phyloP scores from a whole-genome alignment of 2,113 vertebrate species.

The Pelecanus crispus region DNA sequence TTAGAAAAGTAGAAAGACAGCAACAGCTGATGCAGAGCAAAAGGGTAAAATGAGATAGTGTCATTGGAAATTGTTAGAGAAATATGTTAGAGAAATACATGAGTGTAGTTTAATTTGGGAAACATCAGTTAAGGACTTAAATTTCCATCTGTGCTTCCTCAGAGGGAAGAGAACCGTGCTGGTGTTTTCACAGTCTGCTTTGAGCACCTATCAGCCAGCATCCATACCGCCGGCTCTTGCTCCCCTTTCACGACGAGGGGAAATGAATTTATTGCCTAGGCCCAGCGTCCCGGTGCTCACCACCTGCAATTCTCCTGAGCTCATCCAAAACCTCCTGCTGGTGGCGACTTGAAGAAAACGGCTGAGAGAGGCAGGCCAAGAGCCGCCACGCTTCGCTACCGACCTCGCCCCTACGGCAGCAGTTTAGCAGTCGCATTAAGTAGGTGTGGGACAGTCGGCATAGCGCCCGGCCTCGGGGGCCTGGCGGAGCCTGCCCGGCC shows the following conservation, averaged over 20 bases:
- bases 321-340: accelerated
- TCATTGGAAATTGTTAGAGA: background rate
- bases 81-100: background rate
- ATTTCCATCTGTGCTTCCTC: background rate
- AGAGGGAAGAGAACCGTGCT: accelerated
- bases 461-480: too few relatives aligned
- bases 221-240: accelerated
- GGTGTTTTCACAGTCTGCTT: accelerated
- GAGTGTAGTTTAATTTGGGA: background rate
- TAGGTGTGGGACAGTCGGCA: too few relatives aligned
- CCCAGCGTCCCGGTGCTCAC: accelerated
- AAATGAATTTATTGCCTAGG: accelerated
- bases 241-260: accelerated
- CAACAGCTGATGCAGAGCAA: background rate
- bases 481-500: background rate
- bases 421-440: accelerated
- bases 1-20: background rate
- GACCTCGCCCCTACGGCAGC: accelerated
- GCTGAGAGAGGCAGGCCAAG: background rate
- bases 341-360: accelerated
- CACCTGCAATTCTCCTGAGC: background rate
- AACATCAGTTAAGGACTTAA: background rate
- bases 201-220: accelerated
- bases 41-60: background rate
- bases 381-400: accelerated